phyloP scores from a whole-genome alignment of 2,888 invertebrate species.

The Gortyna flavago region DNA sequence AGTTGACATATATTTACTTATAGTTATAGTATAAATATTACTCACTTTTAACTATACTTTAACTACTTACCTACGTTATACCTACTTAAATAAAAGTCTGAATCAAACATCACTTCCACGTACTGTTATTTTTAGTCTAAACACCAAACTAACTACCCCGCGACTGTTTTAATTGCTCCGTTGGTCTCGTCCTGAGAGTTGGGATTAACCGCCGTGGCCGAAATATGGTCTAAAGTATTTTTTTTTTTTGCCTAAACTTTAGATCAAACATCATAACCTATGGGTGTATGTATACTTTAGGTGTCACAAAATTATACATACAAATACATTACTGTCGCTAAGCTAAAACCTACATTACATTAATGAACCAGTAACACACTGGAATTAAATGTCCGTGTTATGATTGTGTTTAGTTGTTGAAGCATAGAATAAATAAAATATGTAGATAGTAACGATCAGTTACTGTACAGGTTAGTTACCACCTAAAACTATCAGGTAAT shows the following conservation, averaged over 20 bases:
- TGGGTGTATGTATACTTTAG: slow-evolving; percentile 32
- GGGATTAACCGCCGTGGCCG: too few species aligned
- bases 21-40: too few species aligned
- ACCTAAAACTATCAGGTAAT: neutral
- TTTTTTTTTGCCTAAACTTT: too few species aligned
- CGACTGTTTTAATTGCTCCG: too few species aligned
- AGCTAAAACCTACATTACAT: slow-evolving; percentile 44
- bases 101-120: neutral
- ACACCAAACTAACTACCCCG: too few species aligned
- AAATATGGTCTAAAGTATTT: too few species aligned
- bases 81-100: too few species aligned
- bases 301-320: slow-evolving; percentile 53
- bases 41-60: too few species aligned
- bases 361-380: slow-evolving; percentile 31
- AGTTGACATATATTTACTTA: too few species aligned
- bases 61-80: too few species aligned
- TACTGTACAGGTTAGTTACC: neutral
- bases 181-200: too few species aligned
- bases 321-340: slow-evolving; percentile 41
- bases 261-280: too few species aligned
- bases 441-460: neutral
- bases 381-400: slow-evolving; percentile 10
- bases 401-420: neutral
- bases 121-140: neutral
- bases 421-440: neutral